Evolutionary conservation across 2,888 invertebrate species (phyloP), one percentile per base, ranked within the genome.

Genomic region (Amaurobius ferox): DNA sequence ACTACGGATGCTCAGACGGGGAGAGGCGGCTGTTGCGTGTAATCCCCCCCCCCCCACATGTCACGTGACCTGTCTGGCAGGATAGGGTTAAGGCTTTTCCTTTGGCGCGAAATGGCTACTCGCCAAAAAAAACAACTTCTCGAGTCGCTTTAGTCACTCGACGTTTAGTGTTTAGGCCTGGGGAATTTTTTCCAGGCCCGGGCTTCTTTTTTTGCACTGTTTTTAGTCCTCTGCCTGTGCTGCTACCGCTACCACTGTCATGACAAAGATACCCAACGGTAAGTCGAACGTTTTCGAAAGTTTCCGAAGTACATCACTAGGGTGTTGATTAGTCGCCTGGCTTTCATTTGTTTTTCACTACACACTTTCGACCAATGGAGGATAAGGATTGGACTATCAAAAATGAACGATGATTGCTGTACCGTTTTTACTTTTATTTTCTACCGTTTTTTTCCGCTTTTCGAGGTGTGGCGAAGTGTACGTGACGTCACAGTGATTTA

Each of bases 31-130:
- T 64, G 62, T 61, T 48, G 68, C 48, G 44, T 67, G 61, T 40
- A 19, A 19, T 71, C 66, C 55, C 32, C 68, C 79, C 85, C 73
- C 76, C 71, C 39, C 55, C 39, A 40, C 61, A 32, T 40, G 74
- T 86, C 86, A 86, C 86, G 86, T 86, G 86, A 86, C 86, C 72
- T 73, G 86, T 86, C 86, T 86, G 86, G 86, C 86, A 86, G 86
- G 86, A 86, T 86, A 86, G 86, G 86, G 86, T 86, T 86, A 74
- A 85, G 77, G 62, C 83, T 77, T 85, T 77, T 83, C 76, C 83
- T 83, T 83, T 83, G 83, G 77, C 77, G 77, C 77, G 72, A 77
- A 85, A 85, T 85, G 83, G 83, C 77, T 48, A 23, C 66, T 85
- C 83, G 83, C 83, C 83, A 85, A 78, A 85, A 85, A 83, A 83